Base-by-base conservation (phyloP, 2,113 vertebrate genomes). In the Notothenia coriiceps region DNA sequence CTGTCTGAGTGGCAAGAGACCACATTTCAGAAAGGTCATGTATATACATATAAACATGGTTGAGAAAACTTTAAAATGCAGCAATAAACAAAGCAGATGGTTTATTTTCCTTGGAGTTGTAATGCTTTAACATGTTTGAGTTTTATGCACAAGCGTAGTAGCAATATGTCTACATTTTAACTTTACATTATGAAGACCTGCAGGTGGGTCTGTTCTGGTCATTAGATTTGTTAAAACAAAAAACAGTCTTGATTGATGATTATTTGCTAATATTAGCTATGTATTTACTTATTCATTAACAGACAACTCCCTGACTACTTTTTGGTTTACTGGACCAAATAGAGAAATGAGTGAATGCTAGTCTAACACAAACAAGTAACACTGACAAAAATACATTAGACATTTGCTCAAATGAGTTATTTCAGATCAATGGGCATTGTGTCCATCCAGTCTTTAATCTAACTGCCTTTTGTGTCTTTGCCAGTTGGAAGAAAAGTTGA, bases 1-100 rank as follows among this genome's bases (percentile, higher is more conserved):
- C 73, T 88, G 88, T 64, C 94, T 95, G 87, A 64, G 80, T 35
- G 54, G 18, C 18, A 60, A 74, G 59, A 83, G 14, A 74, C 49
- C n/a, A 63, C 6, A 70, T 75, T 55, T 65, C 0, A 71, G 15
- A 35, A 29, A 78, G 40, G 25, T 59, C 44, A 67, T 17, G 10
- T 10, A 66, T 60, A 47, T 69, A 57, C n/a, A 47, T 29, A 29
- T 2, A 56, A 62, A 55, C 14, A 22, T 54, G 14, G 7, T 57
- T 33, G 14, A 40, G 9, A 64, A 63, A n/a, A 47, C 44, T 33
- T 6, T 63, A 0, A 47, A 14, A 13, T 80, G 7, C 50, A 25
- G 14, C 20, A 70, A 44, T 17, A 46, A 70, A n/a, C 18, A n/a
- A 6, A 40, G n/a, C 14, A 62, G 2, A 47, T 67, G 40, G 8